Base-by-base conservation (phyloP, 2,113 vertebrate genomes). In the Ctenomys sociabilis region DNA sequence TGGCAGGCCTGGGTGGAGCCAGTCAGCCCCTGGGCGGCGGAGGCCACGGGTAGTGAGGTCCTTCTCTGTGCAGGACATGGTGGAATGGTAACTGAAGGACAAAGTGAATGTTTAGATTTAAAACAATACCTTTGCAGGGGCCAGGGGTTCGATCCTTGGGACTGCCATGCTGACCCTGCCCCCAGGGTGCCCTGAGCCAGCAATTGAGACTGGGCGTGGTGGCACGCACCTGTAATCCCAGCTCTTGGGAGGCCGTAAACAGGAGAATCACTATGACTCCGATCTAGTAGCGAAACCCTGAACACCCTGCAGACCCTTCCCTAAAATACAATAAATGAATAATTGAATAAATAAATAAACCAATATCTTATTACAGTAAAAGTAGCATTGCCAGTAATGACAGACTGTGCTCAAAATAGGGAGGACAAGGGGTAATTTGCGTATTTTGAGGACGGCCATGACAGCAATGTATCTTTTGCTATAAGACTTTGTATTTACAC, bases 1-100 rank as follows among this genome's bases (percentile, higher is more conserved):
- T 11, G 30, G 49, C 37, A 37, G 30, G 52, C 32, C 10, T 24
- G 9, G 30, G 12, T 7, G 4, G 35, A 52, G 1, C 57, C 2
- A 59, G 52, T 13, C 73, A 37, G 80, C 80, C 3, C 32, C 26
- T 0, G 12, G 19, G 30, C 0, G 10, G 6, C 0, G 0, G 17
- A 22, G 32, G 52, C n/a, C 66, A 11, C 52, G n/a, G 7, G 26
- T 75, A 43, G 24, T 75, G 24, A 43, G 6, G n/a, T 30, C 4
- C 1, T n/a, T 3, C 61, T 45, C 14, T 22, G 30, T 57, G 49
- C 32, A 37, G 26, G 22, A n/a, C 0, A 0, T 16, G 40, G 28
- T 28, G 28, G 28, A 32, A 4, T 49, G 75, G 14, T 32, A 16
- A 45, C 16, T 32, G 28, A 78, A 78, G 49, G 75, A 49, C 24